Base-by-base conservation (phyloP, 2,797 vertebrate genomes). In the Neoniphon sammara region DNA sequence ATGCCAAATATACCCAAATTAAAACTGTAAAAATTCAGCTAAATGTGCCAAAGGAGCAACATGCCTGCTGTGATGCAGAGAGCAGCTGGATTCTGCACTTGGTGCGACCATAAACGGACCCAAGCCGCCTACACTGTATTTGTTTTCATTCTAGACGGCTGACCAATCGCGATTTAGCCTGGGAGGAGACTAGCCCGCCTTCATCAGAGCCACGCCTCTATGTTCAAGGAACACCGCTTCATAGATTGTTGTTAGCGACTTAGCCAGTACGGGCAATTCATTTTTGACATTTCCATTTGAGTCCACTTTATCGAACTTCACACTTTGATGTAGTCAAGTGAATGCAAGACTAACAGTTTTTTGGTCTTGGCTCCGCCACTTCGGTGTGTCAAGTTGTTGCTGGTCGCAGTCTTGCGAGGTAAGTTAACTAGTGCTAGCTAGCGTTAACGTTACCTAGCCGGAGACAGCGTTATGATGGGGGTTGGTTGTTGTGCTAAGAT, bases 231-330 rank as follows among this genome's bases (percentile, higher is more conserved):
- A 90, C 91, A 88, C 87, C 88, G 91, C 91, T 91, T 75, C 91
- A 91, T 90, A 90, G 87, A 91, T 87, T 93, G 93, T 93, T 93
- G 91, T 93, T 93, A 92, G 92, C 90, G 88, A 88, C 90, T 84
- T 86, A 85, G 84, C 87, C 77, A n/a, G 80, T 63, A 55, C 80
- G 78, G 77, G 23, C 79, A 74, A 60, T 83, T 82, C 42, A 81
- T 85, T 87, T 82, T 83, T 75, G 77, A 85, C 81, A 86, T 87
- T 88, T 88, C 49, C 58, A 70, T 59, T 76, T 27, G 59, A 71
- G 52, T 66, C 66, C 69, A 65, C 63, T 62, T 73, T 53, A 66
- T 30, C 17, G 47, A 85, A 85, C 75, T 82, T 77, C 21, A 60
- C 25, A 78, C 67, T 73, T 66, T 27, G 31, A 39, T 70, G 25